phyloP scores from a whole-genome alignment of 2,888 invertebrate species.

The Drosophila pegasa region DNA sequence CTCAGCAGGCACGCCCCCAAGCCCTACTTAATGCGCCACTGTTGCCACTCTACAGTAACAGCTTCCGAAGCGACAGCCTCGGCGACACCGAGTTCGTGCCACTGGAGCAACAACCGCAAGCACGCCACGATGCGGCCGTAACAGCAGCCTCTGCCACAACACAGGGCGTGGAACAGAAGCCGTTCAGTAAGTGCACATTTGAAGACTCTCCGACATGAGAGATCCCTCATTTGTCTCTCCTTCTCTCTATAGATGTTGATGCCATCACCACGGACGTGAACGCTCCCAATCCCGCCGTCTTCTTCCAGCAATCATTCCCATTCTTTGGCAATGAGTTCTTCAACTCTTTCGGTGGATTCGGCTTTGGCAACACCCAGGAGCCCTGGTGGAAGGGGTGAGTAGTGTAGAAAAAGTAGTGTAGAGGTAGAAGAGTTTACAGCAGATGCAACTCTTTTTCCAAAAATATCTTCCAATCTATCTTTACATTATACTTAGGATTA shows the following conservation, averaged over 20 bases:
- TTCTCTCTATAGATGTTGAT: constrained; percentile 75
- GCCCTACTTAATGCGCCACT: constrained; percentile 66
- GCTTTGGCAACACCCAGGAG: constrained; percentile 76
- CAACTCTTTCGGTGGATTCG: constrained; percentile 83
- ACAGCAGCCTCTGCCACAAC: constrained; percentile 19
- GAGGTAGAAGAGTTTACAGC: neutral
- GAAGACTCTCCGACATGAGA: too few species aligned
- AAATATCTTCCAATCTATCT: neutral
- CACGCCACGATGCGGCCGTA: constrained; percentile 54
- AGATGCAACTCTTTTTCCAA: neutral
- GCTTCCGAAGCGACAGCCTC: constrained; percentile 63
- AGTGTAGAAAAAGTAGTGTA: too few species aligned
- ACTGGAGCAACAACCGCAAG: constrained; percentile 70
- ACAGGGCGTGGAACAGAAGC: constrained; percentile 64
- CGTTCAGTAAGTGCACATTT: constrained; percentile 71
- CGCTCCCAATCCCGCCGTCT: constrained; percentile 73
- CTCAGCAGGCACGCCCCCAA: constrained; percentile 38
- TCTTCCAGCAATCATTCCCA: constrained; percentile 83
- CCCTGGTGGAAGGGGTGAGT: constrained; percentile 85
- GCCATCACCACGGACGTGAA: constrained; percentile 79
- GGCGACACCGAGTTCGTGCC: constrained; percentile 80
- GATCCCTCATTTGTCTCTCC: neutral
- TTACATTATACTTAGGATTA: neutral
- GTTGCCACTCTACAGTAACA: constrained; percentile 73
- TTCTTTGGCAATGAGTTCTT: constrained; percentile 84